Conservation (phyloP, 2,888 invertebrate species). For the Metellina segmentata region DNA sequence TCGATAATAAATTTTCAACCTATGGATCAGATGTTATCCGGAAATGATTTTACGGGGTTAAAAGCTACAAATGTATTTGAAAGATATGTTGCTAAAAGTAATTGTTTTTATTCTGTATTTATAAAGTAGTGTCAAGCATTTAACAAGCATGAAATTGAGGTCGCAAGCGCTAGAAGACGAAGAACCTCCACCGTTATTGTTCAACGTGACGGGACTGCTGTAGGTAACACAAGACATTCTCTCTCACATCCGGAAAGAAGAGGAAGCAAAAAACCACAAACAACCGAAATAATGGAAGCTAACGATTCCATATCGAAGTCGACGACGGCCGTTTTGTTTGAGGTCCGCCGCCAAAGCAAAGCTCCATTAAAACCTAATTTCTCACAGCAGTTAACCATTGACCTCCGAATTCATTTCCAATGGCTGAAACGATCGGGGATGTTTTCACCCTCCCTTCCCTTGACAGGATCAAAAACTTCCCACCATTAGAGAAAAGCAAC, state of each 20-base stretch:
- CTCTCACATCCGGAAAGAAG: conserved; percentile 28
- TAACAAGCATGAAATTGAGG: too few relatives aligned
- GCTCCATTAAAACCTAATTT: conserved; percentile 59
- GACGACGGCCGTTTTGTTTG: conserved; percentile 13
- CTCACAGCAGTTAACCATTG: conserved; percentile 64
- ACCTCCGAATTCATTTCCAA: conserved; percentile 34
- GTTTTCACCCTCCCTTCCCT: not conserved
- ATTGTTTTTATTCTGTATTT: too few relatives aligned
- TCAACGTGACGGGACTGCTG: not conserved
- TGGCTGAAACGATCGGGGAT: too few relatives aligned
- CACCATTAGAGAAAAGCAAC: conserved; percentile 13
- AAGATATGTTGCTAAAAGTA: too few relatives aligned
- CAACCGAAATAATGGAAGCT: not conserved
- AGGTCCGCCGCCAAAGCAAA: conserved; percentile 42
- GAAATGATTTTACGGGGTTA: too few relatives aligned
- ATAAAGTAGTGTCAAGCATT: too few relatives aligned
- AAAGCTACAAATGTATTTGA: too few relatives aligned
- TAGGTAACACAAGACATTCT: not conserved
- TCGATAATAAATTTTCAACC: too few relatives aligned
- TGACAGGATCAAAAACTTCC: conserved; percentile 37
- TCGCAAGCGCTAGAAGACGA: too few relatives aligned
- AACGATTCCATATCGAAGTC: not conserved
- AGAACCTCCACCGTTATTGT: too few relatives aligned
- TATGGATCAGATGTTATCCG: too few relatives aligned
- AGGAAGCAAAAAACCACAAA: not conserved